These are phyloP conservation scores for Cebus imitator DNA, from an alignment of 2,113 vertebrate genomes.

Conservation along the genomic window DNA sequence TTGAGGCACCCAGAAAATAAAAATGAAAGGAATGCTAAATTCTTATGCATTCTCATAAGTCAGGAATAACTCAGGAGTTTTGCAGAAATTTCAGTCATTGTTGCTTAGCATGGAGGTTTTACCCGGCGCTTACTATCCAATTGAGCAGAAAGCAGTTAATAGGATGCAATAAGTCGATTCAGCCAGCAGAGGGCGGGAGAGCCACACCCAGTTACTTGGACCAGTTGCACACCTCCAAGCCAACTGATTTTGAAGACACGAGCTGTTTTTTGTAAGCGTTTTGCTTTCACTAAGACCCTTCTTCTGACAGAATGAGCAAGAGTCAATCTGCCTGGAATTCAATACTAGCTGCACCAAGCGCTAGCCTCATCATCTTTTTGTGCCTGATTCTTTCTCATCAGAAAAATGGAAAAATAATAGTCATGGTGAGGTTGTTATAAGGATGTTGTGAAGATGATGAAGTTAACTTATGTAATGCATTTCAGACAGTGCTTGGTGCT, in stretches of 20 bases:
- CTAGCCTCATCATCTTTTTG: neutral
- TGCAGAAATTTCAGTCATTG: neutral
- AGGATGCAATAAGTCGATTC: neutral
- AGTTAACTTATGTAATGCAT: neutral
- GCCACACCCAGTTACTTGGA: neutral
- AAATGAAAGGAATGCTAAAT: neutral
- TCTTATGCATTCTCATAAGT: neutral
- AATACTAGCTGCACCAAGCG: neutral
- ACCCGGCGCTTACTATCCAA: accelerated
- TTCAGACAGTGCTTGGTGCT: neutral
- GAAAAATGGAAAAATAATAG: neutral
- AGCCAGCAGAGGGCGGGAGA: slow-evolving; percentile 61
- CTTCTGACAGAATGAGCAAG: neutral
- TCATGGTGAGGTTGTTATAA: neutral
- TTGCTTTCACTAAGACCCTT: neutral
- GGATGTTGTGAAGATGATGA: neutral
- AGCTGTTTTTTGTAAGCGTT: neutral
- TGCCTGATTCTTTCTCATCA: neutral
- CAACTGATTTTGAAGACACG: neutral
- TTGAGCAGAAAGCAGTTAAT: neutral
- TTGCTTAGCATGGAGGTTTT: neutral
- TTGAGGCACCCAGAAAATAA: neutral
- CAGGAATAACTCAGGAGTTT: neutral
- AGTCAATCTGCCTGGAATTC: neutral
- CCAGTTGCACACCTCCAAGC: neutral